These are phyloP conservation scores for Malacosoma neustria DNA, from an alignment of 2,888 invertebrate genomes.

Conservation along the genomic window DNA sequence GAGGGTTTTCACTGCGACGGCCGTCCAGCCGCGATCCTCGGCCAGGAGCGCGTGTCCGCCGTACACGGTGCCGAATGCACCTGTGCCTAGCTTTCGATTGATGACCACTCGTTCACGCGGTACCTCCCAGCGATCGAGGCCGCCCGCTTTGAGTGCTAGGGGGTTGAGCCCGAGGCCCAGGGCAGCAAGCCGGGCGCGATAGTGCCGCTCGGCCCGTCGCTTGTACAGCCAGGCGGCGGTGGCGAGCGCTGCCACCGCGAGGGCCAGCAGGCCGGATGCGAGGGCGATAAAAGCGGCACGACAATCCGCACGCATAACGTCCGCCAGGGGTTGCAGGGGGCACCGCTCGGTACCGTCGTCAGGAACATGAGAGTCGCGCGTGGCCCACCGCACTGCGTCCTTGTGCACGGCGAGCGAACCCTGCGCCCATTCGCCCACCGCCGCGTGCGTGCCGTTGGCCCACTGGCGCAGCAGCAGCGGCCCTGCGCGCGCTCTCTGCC, in stretches of 20 bases:
- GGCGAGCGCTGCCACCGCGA: slow-evolving; percentile 30
- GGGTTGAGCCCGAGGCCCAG: slow-evolving; percentile 42
- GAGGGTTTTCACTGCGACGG: slow-evolving; percentile 92
- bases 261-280: slow-evolving; percentile 27
- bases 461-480: slow-evolving; percentile 75
- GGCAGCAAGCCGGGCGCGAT: slow-evolving; percentile 39
- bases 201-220: slow-evolving; percentile 43
- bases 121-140: slow-evolving; percentile 91
- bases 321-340: slow-evolving; percentile 79
- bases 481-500: slow-evolving; percentile 77
- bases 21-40: slow-evolving; percentile 80
- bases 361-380: slow-evolving; percentile 73
- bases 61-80: slow-evolving; percentile 94
- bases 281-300: slow-evolving; percentile 78
- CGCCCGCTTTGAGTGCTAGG: slow-evolving; percentile 35
- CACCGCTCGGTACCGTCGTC: slow-evolving; percentile 82
- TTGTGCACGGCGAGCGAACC: slow-evolving; percentile 85
- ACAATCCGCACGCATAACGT: slow-evolving; percentile 80
- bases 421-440: slow-evolving; percentile 79
- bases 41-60: slow-evolving; percentile 88
- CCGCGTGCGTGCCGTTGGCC: slow-evolving; percentile 43
- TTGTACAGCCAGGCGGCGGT: slow-evolving; percentile 36
- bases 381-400: slow-evolving; percentile 79
- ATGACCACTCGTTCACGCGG: slow-evolving; percentile 88
- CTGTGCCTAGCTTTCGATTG: slow-evolving; percentile 89